Conservation (phyloP, 2,797 vertebrate species). For the Ibycter americanus region DNA sequence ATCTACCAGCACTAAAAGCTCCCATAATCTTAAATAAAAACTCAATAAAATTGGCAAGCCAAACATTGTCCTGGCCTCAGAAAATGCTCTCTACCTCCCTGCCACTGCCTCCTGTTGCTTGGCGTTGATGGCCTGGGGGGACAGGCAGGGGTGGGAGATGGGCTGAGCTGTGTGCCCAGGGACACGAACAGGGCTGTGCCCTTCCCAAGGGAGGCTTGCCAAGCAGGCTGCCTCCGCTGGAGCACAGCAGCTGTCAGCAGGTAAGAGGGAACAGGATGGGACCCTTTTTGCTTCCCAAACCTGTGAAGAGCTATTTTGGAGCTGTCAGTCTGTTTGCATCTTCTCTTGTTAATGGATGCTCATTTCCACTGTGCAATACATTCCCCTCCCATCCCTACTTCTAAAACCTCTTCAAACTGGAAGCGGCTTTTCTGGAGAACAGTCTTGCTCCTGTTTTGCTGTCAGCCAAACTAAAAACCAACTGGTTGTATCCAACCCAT, state of each 20-base stretch:
- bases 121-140: background rate
- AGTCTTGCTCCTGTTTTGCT: background rate
- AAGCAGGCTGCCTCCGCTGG: background rate
- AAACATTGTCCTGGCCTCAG: background rate
- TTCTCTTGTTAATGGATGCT: background rate
- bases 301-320: background rate
- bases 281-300: background rate
- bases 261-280: background rate
- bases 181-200: background rate
- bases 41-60: background rate
- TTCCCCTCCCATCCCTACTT: background rate
- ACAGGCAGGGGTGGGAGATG: fast-evolving
- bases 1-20: background rate
- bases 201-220: background rate
- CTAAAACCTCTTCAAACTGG: background rate
- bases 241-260: background rate
- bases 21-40: background rate
- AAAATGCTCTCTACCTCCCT: background rate
- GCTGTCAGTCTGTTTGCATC: background rate
- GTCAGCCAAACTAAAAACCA: background rate
- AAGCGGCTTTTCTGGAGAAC: background rate
- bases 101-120: background rate
- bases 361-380: background rate
- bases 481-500: background rate
- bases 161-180: background rate